Percentiles rank a stretch among this genome's conserved stretches.
Evolutionary conservation across 2,113 vertebrate species (phyloP).

Genomic region (Notechis scutatus): DNA sequence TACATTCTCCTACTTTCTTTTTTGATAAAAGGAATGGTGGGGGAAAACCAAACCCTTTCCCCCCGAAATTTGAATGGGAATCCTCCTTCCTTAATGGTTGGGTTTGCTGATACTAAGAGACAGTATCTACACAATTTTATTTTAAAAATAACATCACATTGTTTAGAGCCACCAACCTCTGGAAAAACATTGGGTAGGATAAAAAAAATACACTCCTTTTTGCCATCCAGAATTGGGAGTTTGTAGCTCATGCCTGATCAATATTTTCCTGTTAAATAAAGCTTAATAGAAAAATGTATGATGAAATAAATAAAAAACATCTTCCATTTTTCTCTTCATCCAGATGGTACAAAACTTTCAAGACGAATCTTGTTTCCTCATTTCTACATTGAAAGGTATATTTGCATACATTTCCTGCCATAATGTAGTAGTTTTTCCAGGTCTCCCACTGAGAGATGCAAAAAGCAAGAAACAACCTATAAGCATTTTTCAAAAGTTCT

Average conservation of each 20-base stretch:
- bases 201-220: neutral
- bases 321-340: slow-evolving; percentile 50
- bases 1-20: neutral
- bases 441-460: neutral
- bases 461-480: neutral
- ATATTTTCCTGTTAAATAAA: neutral
- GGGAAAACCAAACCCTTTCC: neutral
- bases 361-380: slow-evolving; percentile 88
- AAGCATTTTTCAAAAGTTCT: neutral
- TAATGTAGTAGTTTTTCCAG: neutral
- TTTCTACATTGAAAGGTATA: slow-evolving; percentile 87
- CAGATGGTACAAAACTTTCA: slow-evolving; percentile 95
- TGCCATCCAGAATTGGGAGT: neutral
- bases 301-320: slow-evolving; percentile 14
- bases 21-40: neutral
- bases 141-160: neutral
- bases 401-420: neutral
- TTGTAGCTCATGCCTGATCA: neutral
- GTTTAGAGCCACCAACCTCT: neutral
- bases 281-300: neutral
- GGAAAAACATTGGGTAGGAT: neutral
- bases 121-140: neutral
- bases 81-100: neutral
- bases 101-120: neutral
- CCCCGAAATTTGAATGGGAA: neutral